Evolutionary conservation across 2,888 invertebrate genomes (phyloP), one percentile per base, ranked within the genome.

Genomic region (Dastarcus helophoroides): DNA sequence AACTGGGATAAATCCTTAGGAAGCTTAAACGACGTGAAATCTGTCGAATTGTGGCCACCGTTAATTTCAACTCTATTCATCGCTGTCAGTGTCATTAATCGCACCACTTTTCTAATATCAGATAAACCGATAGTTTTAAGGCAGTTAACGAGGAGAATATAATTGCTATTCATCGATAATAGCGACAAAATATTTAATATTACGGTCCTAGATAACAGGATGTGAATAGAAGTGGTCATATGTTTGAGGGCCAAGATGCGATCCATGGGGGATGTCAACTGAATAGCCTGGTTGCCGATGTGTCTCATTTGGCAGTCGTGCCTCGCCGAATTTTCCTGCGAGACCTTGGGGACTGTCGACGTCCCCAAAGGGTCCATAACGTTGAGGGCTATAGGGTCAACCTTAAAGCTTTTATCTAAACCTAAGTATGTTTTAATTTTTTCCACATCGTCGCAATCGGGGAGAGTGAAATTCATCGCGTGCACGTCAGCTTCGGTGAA

Each of bases 21-120:
- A 11, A 53, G 33, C 15, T 45, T 40, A 26, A 43, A 46, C 32
- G 40, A 41, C 0, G 46, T 33, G n/a, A 47, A 37, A 19, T 55
- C 50, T n/a, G 43, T 43, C 3, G 42, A 41, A 14, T 46, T 44
- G 17, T 50, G 46, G 8, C 54, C 37, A 32, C 51, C 47, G 15
- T 40, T 41, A 3, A 63, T 53, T 40, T 67, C 65, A 14, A 70
- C 64, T 32, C 69, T 60, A 22, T 69, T 69, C 41, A 67, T 64
- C 3, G 73, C 71, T 23, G 69, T 67, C 31, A 74, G 51, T 13
- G 68, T 68, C 74, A 74, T 73, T 14, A 74, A 57, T 7, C 67
- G 62, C 1, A 73, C 67, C 1, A 73, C 63, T 45, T 70, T 66
- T 31, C 66, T 62, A 17, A 74, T 68, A 50, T 74, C 72, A 2